A percentile compares a stretch with the other conserved stretches of the same genome.
Conservation (phyloP, 2,888 invertebrate genomes). For the Hesperia comma region DNA sequence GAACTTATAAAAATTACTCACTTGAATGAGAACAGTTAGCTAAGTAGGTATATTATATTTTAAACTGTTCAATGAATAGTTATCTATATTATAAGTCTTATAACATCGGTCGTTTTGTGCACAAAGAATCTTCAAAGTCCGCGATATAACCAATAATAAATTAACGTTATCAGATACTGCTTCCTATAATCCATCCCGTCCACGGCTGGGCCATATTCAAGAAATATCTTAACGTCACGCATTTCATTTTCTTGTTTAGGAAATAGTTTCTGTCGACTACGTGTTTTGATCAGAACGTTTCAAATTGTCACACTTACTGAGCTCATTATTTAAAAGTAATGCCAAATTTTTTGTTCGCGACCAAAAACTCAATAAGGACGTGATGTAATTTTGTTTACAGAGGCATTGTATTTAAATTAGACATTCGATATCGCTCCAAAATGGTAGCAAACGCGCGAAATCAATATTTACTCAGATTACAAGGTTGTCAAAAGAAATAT, state of each 20-base stretch:
- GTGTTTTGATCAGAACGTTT: conserved; percentile 31
- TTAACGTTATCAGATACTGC: not conserved
- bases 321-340: conserved; percentile 38
- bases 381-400: conserved; percentile 37
- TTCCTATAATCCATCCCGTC: not conserved
- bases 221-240: conserved; percentile 8
- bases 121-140: too few relatives aligned
- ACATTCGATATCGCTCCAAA: conserved; percentile 37
- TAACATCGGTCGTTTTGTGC: too few relatives aligned
- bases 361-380: conserved; percentile 35
- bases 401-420: conserved; percentile 36
- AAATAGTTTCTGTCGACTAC: conserved; percentile 28
- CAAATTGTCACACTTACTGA: conserved; percentile 35
- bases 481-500: conserved; percentile 37
- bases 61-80: too few relatives aligned
- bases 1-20: too few relatives aligned
- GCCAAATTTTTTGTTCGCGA: conserved; percentile 31
- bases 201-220: not conserved
- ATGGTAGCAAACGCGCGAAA: conserved; percentile 36
- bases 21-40: too few relatives aligned
- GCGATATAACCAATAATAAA: not conserved
- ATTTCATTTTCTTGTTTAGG: conserved; percentile 25
- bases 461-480: conserved; percentile 38
- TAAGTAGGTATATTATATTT: too few relatives aligned
- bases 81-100: too few relatives aligned